These are phyloP conservation scores for Danio kyathit DNA, from an alignment of 2,797 vertebrate genomes.

Conservation along the genomic window DNA sequence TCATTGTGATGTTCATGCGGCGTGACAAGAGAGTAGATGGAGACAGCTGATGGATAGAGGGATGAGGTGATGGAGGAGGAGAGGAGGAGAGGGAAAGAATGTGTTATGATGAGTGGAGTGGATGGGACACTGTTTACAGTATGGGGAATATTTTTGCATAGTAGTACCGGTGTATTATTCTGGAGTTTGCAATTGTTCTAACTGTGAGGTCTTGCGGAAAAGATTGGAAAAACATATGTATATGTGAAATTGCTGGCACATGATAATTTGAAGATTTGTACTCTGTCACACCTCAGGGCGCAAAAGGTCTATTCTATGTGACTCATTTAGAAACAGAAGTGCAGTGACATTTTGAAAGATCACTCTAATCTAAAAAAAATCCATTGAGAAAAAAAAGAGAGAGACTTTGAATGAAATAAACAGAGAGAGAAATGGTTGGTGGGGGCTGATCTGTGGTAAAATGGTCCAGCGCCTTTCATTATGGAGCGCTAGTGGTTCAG, in stretches of 20 bases:
- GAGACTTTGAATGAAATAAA: background rate
- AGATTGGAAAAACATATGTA: background rate
- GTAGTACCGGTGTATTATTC: background rate
- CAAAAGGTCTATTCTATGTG: conserved; percentile 19
- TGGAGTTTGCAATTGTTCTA: background rate
- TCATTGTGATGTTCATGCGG: conserved; percentile 30
- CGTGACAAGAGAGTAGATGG: conserved; percentile 29
- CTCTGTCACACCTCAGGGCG: background rate
- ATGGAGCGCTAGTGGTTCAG: background rate
- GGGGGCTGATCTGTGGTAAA: background rate
- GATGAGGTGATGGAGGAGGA: background rate
- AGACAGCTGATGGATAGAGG: conserved; percentile 11
- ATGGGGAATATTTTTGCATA: background rate
- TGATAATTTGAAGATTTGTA: background rate
- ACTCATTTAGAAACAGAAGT: background rate
- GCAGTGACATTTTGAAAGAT: conserved; percentile 33
- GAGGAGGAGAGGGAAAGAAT: background rate
- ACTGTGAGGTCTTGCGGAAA: background rate
- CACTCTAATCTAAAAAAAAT: conserved; percentile 29
- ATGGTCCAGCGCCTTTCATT: conserved; percentile 30
- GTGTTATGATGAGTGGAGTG: background rate
- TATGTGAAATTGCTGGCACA: background rate
- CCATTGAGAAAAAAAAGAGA: conserved; percentile 14
- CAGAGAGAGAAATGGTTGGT: background rate
- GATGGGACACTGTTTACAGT: background rate